phyloP scores from a whole-genome alignment of 2,113 vertebrate species.

The Labeo catla region DNA sequence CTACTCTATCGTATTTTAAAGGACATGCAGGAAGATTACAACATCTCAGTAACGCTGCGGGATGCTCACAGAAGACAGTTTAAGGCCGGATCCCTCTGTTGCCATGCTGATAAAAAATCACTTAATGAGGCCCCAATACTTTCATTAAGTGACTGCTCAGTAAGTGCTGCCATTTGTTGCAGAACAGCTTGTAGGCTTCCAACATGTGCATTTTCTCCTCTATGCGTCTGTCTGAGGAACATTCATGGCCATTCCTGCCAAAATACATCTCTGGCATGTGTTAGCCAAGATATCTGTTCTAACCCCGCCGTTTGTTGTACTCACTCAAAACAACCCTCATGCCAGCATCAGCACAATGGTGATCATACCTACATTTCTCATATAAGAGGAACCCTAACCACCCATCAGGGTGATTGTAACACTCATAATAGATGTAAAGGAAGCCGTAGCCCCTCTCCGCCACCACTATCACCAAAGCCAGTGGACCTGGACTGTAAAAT shows the following conservation, averaged over 20 bases:
- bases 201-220: conserved; percentile 68
- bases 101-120: conserved; percentile 70
- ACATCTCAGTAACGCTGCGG: conserved; percentile 67
- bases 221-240: conserved; percentile 81
- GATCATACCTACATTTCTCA: conserved; percentile 61
- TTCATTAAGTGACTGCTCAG: conserved; percentile 71
- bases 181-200: conserved; percentile 77
- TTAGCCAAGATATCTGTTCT: conserved; percentile 74
- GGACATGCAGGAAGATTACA: conserved; percentile 80
- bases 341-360: conserved; percentile 65
- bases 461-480: conserved; percentile 86
- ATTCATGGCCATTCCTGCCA: conserved; percentile 81
- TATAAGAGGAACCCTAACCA: conserved; percentile 58
- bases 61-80: conserved; percentile 69
- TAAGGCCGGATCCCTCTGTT: conserved; percentile 70
- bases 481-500: conserved; percentile 75
- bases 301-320: conserved; percentile 72
- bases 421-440: conserved; percentile 66
- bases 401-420: conserved; percentile 62
- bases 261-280: conserved; percentile 73
- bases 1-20: conserved; percentile 83
- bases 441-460: conserved; percentile 85
- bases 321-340: conserved; percentile 73
- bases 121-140: conserved; percentile 53
- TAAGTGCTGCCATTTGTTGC: conserved; percentile 75